phyloP scores from a whole-genome alignment of 2,888 invertebrate species.

The Hemaris fuciformis region DNA sequence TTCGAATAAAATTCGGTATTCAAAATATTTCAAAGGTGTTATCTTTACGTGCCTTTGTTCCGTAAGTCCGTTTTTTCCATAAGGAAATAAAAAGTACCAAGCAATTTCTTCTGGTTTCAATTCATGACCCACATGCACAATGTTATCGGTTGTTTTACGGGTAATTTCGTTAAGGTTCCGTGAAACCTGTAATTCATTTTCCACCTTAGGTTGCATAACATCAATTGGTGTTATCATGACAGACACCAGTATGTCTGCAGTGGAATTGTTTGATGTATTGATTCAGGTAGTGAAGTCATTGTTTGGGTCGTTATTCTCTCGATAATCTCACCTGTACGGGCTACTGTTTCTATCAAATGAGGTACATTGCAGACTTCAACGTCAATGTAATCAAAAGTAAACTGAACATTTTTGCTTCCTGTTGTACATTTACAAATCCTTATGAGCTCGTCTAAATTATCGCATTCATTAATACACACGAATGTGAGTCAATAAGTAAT shows the following conservation, averaged over 20 bases:
- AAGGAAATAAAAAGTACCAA: slow-evolving; percentile 34
- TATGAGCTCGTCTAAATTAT: too few relatives aligned
- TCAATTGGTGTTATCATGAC: slow-evolving; percentile 16
- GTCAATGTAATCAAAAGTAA: slow-evolving; percentile 21
- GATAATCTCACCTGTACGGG: too few relatives aligned
- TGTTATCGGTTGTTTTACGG: slow-evolving; percentile 29
- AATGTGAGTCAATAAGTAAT: slow-evolving; percentile 12
- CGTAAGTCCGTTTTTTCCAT: slow-evolving; percentile 30
- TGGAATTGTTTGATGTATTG: too few relatives aligned
- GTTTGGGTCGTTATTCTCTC: slow-evolving; percentile 5
- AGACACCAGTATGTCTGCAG: slow-evolving; percentile 17
- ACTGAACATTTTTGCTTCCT: slow-evolving; percentile 18
- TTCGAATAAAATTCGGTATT: slow-evolving; percentile 13
- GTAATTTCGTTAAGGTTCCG: slow-evolving; percentile 16
- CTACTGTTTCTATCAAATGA: too few relatives aligned
- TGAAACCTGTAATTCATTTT: slow-evolving; percentile 16
- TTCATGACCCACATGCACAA: slow-evolving; percentile 31
- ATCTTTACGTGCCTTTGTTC: slow-evolving; percentile 21
- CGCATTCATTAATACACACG: not conserved
- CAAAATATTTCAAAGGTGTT: slow-evolving; percentile 21
- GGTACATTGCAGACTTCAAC: too few relatives aligned
- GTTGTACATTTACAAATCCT: slow-evolving; percentile 23
- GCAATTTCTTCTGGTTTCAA: slow-evolving; percentile 32
- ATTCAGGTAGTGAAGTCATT: slow-evolving; percentile 14
- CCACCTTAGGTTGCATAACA: slow-evolving; percentile 14